Percentiles rank a stretch among this genome's conserved stretches.
Evolutionary conservation across 2,888 invertebrate species (phyloP).

Genomic region (Napeogenes sylphis): DNA sequence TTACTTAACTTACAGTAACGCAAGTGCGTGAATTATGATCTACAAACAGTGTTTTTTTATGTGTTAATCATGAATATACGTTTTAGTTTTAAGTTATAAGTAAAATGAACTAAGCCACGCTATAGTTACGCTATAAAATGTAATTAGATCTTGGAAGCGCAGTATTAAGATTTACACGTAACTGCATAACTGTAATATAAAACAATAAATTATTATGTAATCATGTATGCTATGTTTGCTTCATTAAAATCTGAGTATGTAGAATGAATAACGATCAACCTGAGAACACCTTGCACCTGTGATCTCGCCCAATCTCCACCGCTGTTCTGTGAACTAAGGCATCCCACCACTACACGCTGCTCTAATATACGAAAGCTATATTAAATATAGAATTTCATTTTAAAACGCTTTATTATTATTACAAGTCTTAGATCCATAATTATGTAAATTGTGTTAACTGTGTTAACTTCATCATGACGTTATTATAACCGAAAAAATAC

Average conservation of each 20-base stretch:
- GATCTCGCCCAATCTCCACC: neutral
- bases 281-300: slow-evolving; percentile 4
- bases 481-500: no score
- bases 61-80: neutral
- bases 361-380: neutral
- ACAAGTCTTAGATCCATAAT: neutral
- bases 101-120: slow-evolving; percentile 12
- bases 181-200: neutral
- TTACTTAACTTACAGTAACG: slow-evolving; percentile 19
- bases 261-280: slow-evolving; percentile 1
- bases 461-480: no score
- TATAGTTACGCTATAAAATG: slow-evolving; percentile 18
- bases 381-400: no score
- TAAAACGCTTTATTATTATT: slow-evolving; percentile 19
- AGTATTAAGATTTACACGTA: slow-evolving; percentile 1
- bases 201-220: neutral
- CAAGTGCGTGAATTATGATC: slow-evolving; percentile 1
- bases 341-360: neutral
- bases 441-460: no score
- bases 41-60: neutral
- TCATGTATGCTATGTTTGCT: neutral
- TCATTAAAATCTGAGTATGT: neutral
- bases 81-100: neutral
- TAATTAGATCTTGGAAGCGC: slow-evolving; percentile 21
- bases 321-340: neutral